These are phyloP conservation scores for Papilio polyxenes DNA, from an alignment of 1,140 invertebrate genomes.

Conservation along the genomic window DNA sequence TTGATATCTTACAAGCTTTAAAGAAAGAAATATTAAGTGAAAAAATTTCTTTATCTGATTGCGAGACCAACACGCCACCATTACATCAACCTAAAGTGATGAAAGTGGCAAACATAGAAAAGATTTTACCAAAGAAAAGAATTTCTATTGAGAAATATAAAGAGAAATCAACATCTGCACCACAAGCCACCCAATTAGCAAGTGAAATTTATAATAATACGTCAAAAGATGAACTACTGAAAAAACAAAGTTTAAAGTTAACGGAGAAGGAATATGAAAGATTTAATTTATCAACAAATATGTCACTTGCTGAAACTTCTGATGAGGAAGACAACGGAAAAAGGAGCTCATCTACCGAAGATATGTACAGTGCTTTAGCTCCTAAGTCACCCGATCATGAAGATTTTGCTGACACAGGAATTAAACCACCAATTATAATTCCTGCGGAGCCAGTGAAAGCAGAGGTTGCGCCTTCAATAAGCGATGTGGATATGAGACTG, in stretches of 20 bases:
- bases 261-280: conserved; percentile 81
- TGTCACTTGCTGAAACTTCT: conserved; percentile 61
- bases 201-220: conserved; percentile 40
- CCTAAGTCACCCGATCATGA: conserved; percentile 75
- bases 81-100: conserved; percentile 73
- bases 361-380: conserved; percentile 61
- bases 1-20: conserved; percentile 77
- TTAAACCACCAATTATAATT: conserved; percentile 68
- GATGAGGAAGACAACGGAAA: conserved; percentile 54
- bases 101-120: conserved; percentile 68
- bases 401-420: conserved; percentile 53
- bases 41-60: conserved; percentile 51
- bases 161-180: conserved; percentile 55
- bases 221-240: conserved; percentile 57
- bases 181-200: conserved; percentile 43
- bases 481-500: conserved; percentile 72
- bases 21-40: conserved; percentile 76
- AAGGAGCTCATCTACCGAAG: conserved; percentile 48
- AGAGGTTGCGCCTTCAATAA: conserved; percentile 47
- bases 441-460: conserved; percentile 67
- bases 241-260: conserved; percentile 73
- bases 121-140: conserved; percentile 68
- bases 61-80: conserved; percentile 56
- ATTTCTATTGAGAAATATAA: conserved; percentile 80
- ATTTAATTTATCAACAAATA: conserved; percentile 80